Conservation (phyloP, 1,140 invertebrate species). For the Bombus consobrinus region DNA sequence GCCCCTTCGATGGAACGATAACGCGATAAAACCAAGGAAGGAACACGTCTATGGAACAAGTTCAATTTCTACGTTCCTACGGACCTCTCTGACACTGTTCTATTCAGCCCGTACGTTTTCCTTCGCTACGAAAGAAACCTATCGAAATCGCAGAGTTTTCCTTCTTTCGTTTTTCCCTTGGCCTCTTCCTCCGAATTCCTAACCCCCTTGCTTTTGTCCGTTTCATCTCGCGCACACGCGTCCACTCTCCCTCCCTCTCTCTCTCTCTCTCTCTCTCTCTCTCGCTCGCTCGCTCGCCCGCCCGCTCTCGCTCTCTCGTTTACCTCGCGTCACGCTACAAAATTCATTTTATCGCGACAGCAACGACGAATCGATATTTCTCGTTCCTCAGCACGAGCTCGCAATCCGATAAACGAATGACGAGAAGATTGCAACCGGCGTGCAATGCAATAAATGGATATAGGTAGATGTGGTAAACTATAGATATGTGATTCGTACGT, state of each 20-base stretch:
- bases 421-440: constrained; percentile 62
- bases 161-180: neutral
- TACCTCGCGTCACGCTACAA: constrained; percentile 50
- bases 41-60: constrained; percentile 14
- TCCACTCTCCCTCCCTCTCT: neutral
- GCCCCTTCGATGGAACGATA: constrained; percentile 40
- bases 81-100: neutral
- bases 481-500: constrained; percentile 12
- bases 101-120: constrained; percentile 35
- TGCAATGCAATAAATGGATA: constrained; percentile 57
- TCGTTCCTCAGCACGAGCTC: constrained; percentile 55
- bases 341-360: constrained; percentile 72
- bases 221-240: neutral
- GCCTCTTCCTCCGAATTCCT: neutral
- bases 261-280: neutral
- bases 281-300: neutral
- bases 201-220: neutral
- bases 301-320: constrained; percentile 10
- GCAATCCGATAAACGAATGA: constrained; percentile 66
- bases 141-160: constrained; percentile 44
- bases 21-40: constrained; percentile 39
- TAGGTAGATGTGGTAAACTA: constrained; percentile 27
- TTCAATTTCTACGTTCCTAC: constrained; percentile 43
- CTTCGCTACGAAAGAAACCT: constrained; percentile 43
- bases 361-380: constrained; percentile 68